Evolutionary conservation across 2,797 vertebrate species (phyloP).

Genomic region (Characodon lateralis): DNA sequence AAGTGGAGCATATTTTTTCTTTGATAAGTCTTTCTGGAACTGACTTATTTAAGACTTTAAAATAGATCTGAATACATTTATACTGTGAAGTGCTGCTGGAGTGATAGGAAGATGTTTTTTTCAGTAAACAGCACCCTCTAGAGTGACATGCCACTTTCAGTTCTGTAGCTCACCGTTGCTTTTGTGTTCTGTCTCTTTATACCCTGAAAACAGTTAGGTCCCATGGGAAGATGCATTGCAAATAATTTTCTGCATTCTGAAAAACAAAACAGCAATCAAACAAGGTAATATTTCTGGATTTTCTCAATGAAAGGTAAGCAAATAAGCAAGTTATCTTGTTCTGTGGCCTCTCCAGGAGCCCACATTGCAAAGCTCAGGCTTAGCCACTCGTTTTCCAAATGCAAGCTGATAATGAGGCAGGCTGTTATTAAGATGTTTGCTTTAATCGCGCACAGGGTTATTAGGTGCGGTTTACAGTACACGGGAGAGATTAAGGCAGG

Average conservation of each 20-base stretch:
- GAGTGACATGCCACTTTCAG: conserved; percentile 49
- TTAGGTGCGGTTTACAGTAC: conserved; percentile 71
- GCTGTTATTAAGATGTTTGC: conserved; percentile 71
- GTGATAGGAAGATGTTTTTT: conserved; percentile 42
- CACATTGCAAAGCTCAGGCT: conserved; percentile 37
- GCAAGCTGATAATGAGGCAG: conserved; percentile 66
- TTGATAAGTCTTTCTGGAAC: background rate
- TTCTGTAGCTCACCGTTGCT: conserved; percentile 8
- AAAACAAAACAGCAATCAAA: background rate
- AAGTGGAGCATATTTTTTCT: background rate
- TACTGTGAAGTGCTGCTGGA: conserved; percentile 4
- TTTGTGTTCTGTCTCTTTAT: background rate
- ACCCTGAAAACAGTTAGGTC: background rate
- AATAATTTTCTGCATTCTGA: background rate
- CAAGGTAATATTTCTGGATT: background rate
- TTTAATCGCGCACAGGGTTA: conserved; percentile 70
- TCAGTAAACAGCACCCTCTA: conserved; percentile 81
- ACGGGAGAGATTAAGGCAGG: conserved; percentile 70
- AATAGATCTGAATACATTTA: background rate
- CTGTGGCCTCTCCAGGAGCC: conserved; percentile 28
- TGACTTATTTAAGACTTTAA: background rate
- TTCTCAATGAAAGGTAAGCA: background rate
- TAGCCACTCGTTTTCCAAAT: conserved; percentile 47
- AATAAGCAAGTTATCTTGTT: conserved; percentile 21
- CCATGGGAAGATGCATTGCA: background rate